Evolutionary conservation across 2,113 vertebrate species (phyloP).

Genomic region (Clupea harengus): DNA sequence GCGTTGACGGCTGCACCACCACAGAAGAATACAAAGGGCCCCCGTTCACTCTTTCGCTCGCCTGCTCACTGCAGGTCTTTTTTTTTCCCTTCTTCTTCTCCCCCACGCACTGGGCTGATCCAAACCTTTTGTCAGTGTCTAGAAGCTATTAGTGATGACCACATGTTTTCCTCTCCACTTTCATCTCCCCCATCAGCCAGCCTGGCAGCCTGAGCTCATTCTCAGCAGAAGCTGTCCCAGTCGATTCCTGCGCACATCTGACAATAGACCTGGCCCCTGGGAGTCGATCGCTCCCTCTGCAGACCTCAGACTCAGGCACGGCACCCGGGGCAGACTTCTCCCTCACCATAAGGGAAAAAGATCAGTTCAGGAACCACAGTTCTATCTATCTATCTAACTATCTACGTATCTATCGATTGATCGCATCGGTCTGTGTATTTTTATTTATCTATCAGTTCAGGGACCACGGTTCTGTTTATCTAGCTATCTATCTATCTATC

Average conservation of each 20-base stretch:
- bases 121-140: neutral
- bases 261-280: neutral
- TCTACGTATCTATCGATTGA: neutral
- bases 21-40: neutral
- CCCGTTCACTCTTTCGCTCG: neutral
- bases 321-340: neutral
- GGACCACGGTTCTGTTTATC: no score
- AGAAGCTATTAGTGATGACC: conserved; percentile 6
- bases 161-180: neutral
- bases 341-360: neutral
- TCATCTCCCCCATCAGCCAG: neutral
- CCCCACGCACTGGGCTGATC: neutral
- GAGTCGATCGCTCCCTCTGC: no score
- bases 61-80: neutral
- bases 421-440: no score
- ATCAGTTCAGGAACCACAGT: neutral
- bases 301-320: neutral
- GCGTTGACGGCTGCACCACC: neutral
- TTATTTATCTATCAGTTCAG: no score
- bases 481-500: conserved; percentile 3
- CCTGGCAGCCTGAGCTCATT: neutral
- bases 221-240: neutral
- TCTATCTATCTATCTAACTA: neutral
- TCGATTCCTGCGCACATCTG: neutral
- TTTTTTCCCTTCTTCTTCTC: neutral